Base-by-base conservation (phyloP, 1,140 invertebrate genomes). In the Amphibalanus amphitrite region DNA sequence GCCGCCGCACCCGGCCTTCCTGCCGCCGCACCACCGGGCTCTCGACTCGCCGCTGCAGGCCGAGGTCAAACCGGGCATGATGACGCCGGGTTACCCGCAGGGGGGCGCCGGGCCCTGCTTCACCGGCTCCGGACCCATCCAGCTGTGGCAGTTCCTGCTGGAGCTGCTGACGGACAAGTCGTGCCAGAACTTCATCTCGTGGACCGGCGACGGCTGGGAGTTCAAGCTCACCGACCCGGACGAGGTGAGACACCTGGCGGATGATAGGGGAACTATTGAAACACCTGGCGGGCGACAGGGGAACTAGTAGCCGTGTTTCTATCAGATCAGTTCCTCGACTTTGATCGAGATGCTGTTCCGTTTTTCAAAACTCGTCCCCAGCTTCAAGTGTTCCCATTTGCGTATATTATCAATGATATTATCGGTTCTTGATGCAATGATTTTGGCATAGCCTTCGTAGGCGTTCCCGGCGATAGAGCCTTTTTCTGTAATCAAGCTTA, bases 121-220 rank as follows among this genome's bases (percentile, higher is more conserved):
- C 78, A 91, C 89, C 69, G 92, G 92, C 73, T 94, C 91, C 72
- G 93, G 93, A 23, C 93, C 93, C 8, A 95, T 96, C 78, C 93
- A 95, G 78, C 82, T 98, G 76, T 98, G 96, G 96, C 95, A 98
- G 82, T 98, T 98, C 82, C 83, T 98, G 59, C 82, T 98, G 71
- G 95, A 98, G 81, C 84, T 97, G 30, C 83, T 98, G 33, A 97
- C 95, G 71, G 95, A 98, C 82, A 97, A 97, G 81, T 87, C 89
- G 68, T 97, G 94, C 82, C 93, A 97, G 80, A 87, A 88, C 29
- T 97, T 97, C 79, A 98, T 98, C 77, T 93, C 91, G 73, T 98
- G 96, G 96, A 97, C 95, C 8, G 95, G 95, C 59, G 94, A 98
- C 79, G 95, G 95, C 69, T 98, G 95, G 95, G 96, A 98, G 81